A percentile compares a stretch with the other conserved stretches of the same genome.
These are phyloP conservation scores for Todiramphus chloris DNA, from an alignment of 2,113 vertebrate genomes.

Conservation along the genomic window DNA sequence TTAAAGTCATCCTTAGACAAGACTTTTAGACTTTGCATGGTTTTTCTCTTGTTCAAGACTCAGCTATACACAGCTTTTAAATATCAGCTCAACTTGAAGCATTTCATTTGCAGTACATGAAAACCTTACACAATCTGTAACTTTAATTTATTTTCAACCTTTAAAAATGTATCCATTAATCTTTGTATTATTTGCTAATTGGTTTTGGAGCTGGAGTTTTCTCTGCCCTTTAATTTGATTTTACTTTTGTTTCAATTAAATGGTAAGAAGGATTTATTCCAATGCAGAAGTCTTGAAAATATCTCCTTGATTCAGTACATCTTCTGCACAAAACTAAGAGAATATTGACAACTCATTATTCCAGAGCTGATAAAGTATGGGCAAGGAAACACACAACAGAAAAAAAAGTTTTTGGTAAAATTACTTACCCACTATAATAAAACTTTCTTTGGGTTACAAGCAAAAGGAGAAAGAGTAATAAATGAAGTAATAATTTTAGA, in stretches of 20 bases:
- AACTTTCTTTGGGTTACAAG: background rate
- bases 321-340: background rate
- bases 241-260: background rate
- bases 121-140: background rate
- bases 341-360: background rate
- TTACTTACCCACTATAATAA: background rate
- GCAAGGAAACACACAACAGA: background rate
- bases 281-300: background rate
- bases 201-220: background rate
- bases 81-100: background rate
- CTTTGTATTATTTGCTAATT: background rate
- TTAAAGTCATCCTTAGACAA: background rate
- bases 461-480: constrained; percentile 11
- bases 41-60: background rate
- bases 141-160: background rate
- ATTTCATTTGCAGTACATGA: background rate
- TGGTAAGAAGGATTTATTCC: background rate
- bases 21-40: background rate
- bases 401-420: background rate
- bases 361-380: background rate
- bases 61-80: background rate
- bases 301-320: background rate
- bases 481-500: background rate
- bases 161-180: background rate
- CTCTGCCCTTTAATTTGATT: background rate